Evolutionary conservation across 2,797 vertebrate genomes (phyloP).

Genomic region (Acrossocheilus wenchowensis): DNA sequence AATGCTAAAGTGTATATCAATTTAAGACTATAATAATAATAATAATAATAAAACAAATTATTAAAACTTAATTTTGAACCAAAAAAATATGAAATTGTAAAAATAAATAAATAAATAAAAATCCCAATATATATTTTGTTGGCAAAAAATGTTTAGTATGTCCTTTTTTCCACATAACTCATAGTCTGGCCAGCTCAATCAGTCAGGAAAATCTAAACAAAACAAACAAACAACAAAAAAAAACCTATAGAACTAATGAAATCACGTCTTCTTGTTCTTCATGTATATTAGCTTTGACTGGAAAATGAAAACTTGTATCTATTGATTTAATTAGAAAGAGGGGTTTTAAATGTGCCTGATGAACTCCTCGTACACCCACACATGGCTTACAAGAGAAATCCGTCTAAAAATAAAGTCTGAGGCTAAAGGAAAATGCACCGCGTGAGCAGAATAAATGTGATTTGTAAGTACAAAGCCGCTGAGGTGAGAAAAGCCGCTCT

Average conservation of each 20-base stretch:
- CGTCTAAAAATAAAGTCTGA: constrained; percentile 21
- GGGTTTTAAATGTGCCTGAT: constrained; percentile 27
- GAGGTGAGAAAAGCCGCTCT: constrained; percentile 49
- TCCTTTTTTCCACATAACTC: not conserved
- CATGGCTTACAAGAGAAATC: constrained; percentile 21
- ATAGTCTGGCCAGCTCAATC: not conserved
- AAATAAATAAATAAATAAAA: too few relatives aligned
- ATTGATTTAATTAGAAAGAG: constrained; percentile 50
- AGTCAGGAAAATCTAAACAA: not conserved
- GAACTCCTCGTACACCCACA: constrained; percentile 28
- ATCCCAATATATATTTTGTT: not conserved
- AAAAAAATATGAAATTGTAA: too few relatives aligned
- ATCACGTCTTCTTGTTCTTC: not conserved
- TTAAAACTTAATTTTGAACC: too few relatives aligned
- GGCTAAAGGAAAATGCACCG: constrained; percentile 7
- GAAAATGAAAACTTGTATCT: constrained; percentile 30
- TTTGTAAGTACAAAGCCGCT: constrained; percentile 44
- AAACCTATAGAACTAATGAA: not conserved
- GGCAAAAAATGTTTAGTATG: not conserved
- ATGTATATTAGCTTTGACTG: constrained; percentile 21
- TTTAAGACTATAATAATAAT: not conserved
- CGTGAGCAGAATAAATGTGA: constrained; percentile 42
- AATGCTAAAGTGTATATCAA: not conserved
- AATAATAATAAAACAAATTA: not conserved
- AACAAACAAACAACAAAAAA: not conserved